phyloP scores from a whole-genome alignment of 1,140 invertebrate species.

The Caerostris extrusa region DNA sequence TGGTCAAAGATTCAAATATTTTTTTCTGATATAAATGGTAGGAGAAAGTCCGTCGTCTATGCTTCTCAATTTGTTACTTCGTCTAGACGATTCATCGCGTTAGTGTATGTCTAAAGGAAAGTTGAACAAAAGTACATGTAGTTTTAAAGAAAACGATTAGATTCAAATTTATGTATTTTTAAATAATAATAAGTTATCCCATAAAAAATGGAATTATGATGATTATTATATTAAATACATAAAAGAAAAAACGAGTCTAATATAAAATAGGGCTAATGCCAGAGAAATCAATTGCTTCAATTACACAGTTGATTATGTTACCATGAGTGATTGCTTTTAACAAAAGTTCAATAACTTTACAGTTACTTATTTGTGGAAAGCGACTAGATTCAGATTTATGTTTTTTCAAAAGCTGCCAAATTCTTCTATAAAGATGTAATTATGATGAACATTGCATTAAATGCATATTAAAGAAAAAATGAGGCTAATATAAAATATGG shows the following conservation, averaged over 20 bases:
- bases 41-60: not conserved
- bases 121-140: no score
- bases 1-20: not conserved
- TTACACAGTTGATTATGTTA: no score
- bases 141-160: no score
- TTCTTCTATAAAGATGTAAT: not conserved
- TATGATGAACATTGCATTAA: not conserved
- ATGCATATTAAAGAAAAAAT: no score
- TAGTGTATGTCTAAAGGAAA: not conserved
- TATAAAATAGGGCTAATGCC: no score
- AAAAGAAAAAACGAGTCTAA: no score
- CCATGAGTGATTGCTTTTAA: not conserved
- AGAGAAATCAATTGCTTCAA: no score
- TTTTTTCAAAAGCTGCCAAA: not conserved
- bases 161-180: no score
- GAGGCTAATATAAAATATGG: no score
- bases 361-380: not conserved
- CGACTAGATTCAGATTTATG: conserved; percentile 7
- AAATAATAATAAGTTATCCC: no score
- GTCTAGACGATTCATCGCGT: not conserved
- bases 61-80: not conserved
- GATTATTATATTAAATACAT: no score
- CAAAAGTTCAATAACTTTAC: not conserved
- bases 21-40: not conserved
- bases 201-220: no score